A percentile compares a stretch with the other conserved stretches of the same genome.
Evolutionary conservation across 2,113 vertebrate genomes (phyloP).

Genomic region (Mustelus asterias): DNA sequence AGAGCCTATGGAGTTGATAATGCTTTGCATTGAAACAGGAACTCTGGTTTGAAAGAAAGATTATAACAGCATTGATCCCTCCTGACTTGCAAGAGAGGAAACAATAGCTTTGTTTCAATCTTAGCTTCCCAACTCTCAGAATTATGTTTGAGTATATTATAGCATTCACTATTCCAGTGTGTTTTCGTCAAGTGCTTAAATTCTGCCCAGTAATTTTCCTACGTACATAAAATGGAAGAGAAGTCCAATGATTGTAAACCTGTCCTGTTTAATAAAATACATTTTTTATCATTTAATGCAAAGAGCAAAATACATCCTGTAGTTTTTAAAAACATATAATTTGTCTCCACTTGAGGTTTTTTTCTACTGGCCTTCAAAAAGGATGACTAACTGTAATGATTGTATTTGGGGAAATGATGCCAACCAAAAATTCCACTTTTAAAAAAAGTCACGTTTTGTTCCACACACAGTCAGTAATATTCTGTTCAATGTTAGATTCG

Average conservation of each 20-base stretch:
- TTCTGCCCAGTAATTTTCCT: background rate
- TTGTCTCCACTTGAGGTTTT: background rate
- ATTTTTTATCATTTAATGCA: background rate
- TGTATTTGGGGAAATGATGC: background rate
- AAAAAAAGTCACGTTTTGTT: background rate
- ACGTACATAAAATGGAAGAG: background rate
- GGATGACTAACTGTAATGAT: background rate
- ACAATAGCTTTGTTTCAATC: background rate
- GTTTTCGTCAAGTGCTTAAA: background rate
- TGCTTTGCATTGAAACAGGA: background rate
- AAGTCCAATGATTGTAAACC: background rate
- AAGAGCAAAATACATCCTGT: slow-evolving; percentile 17
- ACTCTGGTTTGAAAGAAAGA: slow-evolving; percentile 16
- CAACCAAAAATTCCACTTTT: background rate
- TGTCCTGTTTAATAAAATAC: background rate
- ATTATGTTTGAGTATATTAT: background rate
- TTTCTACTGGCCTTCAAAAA: background rate
- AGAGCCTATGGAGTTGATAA: background rate
- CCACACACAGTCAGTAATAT: background rate
- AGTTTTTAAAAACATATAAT: background rate
- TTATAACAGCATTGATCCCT: background rate
- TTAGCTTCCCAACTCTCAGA: background rate
- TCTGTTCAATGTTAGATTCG: background rate
- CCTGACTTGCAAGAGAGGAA: background rate
- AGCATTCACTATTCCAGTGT: background rate